Evolutionary conservation across 2,888 invertebrate genomes (phyloP), one percentile per base, ranked within the genome.

Genomic region (Drosophila melanocephala): DNA sequence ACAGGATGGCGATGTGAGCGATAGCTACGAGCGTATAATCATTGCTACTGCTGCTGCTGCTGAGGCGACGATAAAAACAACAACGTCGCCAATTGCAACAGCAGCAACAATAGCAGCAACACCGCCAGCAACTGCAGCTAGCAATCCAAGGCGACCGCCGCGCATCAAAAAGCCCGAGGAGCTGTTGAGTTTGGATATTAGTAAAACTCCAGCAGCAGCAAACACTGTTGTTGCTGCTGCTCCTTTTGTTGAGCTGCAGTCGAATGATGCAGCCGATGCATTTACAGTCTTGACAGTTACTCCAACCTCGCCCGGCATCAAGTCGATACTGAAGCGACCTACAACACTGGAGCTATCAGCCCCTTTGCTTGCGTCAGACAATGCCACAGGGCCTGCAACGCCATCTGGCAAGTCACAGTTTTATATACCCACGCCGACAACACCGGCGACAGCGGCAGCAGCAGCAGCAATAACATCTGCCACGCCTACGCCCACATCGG

Each of bases 311-410:
- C 91, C 88, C 30, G 86, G 85, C 68, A 95, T 95, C 68, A 95
- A 95, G 92, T 95, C 95, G 22, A 95, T 95, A 77, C 91, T 95
- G 37, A 95, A 95, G 82, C 95, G 95, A 74, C 95, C 95, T 37
- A 75, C 86, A 30, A 91, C 91, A 16, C 60, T 89, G 55, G 94
- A 89, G 61, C 51, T 93, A 92, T 93, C 93, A 22, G 44, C 44
- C 32, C 77, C 83, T 30, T 44, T 61, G 70, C 47, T 56, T 56
- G 10, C 32, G 26, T 14, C 68, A 50, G 87, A 86, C 65, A 84
- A 61, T 70, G 74, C 55, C 70, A 59, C 68, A 9, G 44, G 76
- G 57, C 33, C 72, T 65, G 60, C 66, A 62, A 52, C 87, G 65
- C 82, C 90, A 19, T 86, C 87, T 75, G 83, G 92, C 61, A 92